These are phyloP conservation scores for Astropecten irregularis DNA, from an alignment of 53 echinoderm and acorn worm genomes.

Conservation along the genomic window DNA sequence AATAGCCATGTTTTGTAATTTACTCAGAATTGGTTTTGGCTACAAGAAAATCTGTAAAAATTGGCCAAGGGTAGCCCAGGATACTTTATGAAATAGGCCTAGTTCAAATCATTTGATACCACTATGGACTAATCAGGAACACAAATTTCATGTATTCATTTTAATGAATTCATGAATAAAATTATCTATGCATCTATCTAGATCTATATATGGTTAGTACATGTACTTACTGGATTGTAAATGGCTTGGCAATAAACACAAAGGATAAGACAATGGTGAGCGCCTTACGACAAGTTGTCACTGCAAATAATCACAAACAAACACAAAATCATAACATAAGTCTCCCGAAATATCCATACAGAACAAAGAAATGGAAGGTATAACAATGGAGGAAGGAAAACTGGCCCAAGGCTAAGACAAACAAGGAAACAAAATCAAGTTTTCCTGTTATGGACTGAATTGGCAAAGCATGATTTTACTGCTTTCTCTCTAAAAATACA, in stretches of 20 bases:
- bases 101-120: too few species aligned
- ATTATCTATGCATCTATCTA: not conserved
- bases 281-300: conserved; percentile 94
- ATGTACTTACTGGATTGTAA: conserved; percentile 92
- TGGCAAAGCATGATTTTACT: not conserved
- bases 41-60: not conserved
- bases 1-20: too few species aligned
- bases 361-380: not conserved
- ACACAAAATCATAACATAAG: not conserved
- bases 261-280: conserved; percentile 91
- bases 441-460: too few species aligned
- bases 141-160: too few species aligned
- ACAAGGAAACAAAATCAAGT: not conserved
- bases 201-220: not conserved
- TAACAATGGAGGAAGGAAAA: not conserved
- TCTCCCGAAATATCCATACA: not conserved
- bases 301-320: conserved; percentile 50
- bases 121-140: too few species aligned
- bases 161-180: too few species aligned
- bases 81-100: not conserved
- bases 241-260: conserved; percentile 93
- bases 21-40: not conserved
- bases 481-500: not conserved
- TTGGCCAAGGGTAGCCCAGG: not conserved
- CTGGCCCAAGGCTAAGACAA: too few species aligned